Percentiles rank a stretch among this genome's conserved stretches.
phyloP scores from a whole-genome alignment of 2,888 invertebrate genomes.

The Polietes domitor region DNA sequence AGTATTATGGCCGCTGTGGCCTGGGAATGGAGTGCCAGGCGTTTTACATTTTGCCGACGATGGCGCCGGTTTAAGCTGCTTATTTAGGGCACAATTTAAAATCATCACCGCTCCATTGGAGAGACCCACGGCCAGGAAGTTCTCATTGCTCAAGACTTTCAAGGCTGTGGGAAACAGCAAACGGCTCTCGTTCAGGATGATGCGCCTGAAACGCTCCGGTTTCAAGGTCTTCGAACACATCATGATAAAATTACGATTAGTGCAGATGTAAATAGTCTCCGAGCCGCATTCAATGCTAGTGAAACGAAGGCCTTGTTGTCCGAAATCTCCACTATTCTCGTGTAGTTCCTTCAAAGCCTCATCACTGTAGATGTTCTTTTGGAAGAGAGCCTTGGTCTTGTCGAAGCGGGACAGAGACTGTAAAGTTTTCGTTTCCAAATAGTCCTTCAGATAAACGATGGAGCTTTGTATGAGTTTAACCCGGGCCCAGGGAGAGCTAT shows the following conservation, averaged over 20 bases:
- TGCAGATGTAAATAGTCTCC: slow-evolving; percentile 77
- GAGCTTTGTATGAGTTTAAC: slow-evolving; percentile 78
- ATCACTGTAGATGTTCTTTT: slow-evolving; percentile 79
- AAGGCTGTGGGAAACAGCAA: slow-evolving; percentile 78
- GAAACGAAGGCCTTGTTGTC: slow-evolving; percentile 77
- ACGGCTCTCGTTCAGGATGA: slow-evolving; percentile 76
- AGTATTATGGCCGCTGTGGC: not conserved
- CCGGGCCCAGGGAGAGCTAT: slow-evolving; percentile 79
- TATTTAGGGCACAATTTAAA: slow-evolving; percentile 75
- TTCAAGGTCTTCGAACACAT: slow-evolving; percentile 78
- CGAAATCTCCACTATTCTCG: slow-evolving; percentile 69
- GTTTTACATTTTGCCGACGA: slow-evolving; percentile 39
- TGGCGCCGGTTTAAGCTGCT: slow-evolving; percentile 35
- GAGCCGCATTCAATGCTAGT: slow-evolving; percentile 76
- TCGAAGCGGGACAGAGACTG: slow-evolving; percentile 76
- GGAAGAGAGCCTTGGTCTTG: slow-evolving; percentile 78
- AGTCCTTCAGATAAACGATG: slow-evolving; percentile 76
- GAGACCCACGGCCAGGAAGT: slow-evolving; percentile 77
- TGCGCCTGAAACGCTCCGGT: slow-evolving; percentile 75
- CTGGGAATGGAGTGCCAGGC: slow-evolving; percentile 4
- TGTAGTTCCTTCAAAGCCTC: slow-evolving; percentile 77
- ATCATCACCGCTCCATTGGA: slow-evolving; percentile 79
- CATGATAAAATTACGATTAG: slow-evolving; percentile 78
- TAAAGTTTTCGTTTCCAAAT: slow-evolving; percentile 72
- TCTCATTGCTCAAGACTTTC: slow-evolving; percentile 75